A percentile compares a stretch with the other conserved stretches of the same genome.
Evolutionary conservation across 2,797 vertebrate species (phyloP).

Genomic region (Prunella strophiata): DNA sequence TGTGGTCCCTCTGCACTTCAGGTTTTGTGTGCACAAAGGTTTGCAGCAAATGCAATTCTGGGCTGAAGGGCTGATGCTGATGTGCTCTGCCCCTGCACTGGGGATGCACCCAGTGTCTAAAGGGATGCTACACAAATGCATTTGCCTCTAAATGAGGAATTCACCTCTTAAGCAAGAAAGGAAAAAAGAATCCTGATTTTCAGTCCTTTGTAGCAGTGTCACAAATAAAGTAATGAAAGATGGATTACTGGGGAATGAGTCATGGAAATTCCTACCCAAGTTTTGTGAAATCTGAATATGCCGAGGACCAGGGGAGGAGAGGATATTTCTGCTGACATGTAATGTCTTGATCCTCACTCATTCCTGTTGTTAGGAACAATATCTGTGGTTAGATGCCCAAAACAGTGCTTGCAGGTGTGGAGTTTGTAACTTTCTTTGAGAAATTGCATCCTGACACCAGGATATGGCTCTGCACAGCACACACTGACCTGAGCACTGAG

Average conservation of each 20-base stretch:
- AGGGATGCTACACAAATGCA: not conserved
- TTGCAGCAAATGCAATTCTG: constrained; percentile 20
- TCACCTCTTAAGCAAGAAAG: not conserved
- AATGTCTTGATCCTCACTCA: constrained; percentile 49
- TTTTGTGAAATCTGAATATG: constrained; percentile 57
- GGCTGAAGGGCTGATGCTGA: not conserved
- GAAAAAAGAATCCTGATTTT: not conserved
- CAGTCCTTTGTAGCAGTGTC: not conserved
- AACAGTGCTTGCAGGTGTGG: not conserved
- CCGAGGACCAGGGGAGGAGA: not conserved
- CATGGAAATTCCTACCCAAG: constrained; percentile 55
- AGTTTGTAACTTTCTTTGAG: constrained; percentile 1
- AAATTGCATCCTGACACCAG: not conserved
- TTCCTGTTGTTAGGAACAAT: constrained; percentile 13
- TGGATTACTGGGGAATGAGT: constrained; percentile 44
- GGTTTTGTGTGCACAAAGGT: not conserved
- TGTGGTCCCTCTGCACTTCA: constrained; percentile 26
- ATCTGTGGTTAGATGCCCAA: constrained; percentile 42
- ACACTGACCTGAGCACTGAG: not conserved
- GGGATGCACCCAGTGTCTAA: not conserved
- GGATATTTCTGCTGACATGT: constrained; percentile 54
- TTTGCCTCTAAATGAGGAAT: not conserved
- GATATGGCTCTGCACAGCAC: not conserved
- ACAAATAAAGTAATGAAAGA: constrained; percentile 51
- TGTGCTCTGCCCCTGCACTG: not conserved